Evolutionary conservation across 2,113 vertebrate species (phyloP).

Genomic region (Micromys minutus): DNA sequence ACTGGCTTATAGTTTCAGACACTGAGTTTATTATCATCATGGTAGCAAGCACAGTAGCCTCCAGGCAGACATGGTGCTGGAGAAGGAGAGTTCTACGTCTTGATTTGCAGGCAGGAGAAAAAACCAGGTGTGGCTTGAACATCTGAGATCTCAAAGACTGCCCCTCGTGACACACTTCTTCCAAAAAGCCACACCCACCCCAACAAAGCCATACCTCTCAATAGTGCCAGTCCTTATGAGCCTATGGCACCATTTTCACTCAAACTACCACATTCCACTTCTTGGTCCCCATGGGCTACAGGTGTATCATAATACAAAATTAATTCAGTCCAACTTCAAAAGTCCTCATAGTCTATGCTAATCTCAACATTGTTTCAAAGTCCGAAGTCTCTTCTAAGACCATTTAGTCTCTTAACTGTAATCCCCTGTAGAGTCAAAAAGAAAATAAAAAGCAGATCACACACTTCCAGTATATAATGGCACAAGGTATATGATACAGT

Average conservation of each 20-base stretch:
- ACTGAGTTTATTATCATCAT: not conserved
- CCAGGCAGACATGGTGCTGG: not conserved
- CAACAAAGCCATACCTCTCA: not conserved
- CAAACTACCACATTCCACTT: not conserved
- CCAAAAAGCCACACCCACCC: not conserved
- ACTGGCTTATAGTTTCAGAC: not conserved
- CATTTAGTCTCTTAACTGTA: not conserved
- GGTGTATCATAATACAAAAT: not conserved
- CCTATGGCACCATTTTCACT: not conserved
- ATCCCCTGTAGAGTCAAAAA: not conserved
- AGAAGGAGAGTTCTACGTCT: not conserved
- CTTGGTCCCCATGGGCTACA: not conserved
- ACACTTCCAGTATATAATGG: not conserved
- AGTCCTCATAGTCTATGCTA: not conserved
- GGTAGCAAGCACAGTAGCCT: not conserved
- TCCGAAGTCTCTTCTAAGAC: not conserved
- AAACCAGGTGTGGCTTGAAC: not conserved
- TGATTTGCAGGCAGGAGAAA: not conserved
- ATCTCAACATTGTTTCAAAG: not conserved
- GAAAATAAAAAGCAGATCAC: not conserved
- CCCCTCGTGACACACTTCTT: not conserved
- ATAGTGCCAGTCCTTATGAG: not conserved
- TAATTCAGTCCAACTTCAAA: not conserved
- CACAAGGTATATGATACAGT: not conserved
- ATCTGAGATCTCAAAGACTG: not conserved